These are phyloP conservation scores for Danio rerio DNA, from an alignment of 2,113 vertebrate genomes.

Conservation along the genomic window GRCz12tu NC_133192.1:23769001-23769500, in stretches of 20 bases:
- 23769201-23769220: background rate
- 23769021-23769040: background rate
- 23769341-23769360: too few relatives aligned
- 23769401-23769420: too few relatives aligned
- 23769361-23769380: too few relatives aligned
- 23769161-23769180: background rate
- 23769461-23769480: too few relatives aligned
- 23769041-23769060: background rate
- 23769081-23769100: background rate
- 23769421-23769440: too few relatives aligned
- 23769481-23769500: too few relatives aligned
- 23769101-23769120: background rate
- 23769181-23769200: background rate
- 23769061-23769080: background rate
- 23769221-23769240: background rate
- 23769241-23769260: background rate
- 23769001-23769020: constrained; percentile 11
- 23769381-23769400: too few relatives aligned
- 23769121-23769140: background rate
- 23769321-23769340: too few relatives aligned
- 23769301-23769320: too few relatives aligned
- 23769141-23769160: background rate
- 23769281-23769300: background rate
- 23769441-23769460: too few relatives aligned
- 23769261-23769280: background rate